Evolutionary conservation across 2,888 invertebrate genomes (phyloP), one percentile per base, ranked within the genome.

Genomic region (Strigamia crassipes): DNA sequence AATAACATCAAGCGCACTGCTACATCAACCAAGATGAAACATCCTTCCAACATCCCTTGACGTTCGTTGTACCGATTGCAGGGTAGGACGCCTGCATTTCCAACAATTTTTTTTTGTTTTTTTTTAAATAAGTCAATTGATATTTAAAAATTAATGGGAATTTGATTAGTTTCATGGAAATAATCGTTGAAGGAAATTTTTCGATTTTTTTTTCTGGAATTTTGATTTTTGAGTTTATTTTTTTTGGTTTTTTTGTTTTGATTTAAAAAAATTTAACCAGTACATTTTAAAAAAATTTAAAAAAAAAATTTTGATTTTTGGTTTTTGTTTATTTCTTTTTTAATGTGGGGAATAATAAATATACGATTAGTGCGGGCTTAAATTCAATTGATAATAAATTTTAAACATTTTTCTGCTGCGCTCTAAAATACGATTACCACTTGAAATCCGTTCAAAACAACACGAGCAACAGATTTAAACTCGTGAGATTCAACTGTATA

Each of bases 31-130:
- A 66, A 21, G 61, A 66, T 66, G 61, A 18, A 18, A 66, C 61
- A 66, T 66, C 61, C 61, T 66, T 66, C 61, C 61, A 66, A 66
- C 61, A 66, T 66, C 61, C 61, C 61, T 66, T 66, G 61, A 66
- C 61, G 61, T 66, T 66, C 61, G 61, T 66, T 66, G 61, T 66
- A 66, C 23, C 61, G 61, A 66, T 18, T 66, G 61, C 61, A 66
- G 61, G 61, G 61, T 66, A 66, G 61, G 61, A 66, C 18, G 61
- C 61, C 61, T 66, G 61, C 61, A 66, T 61, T 61, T 61, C 61
- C n/a, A 61, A 61, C 61, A 61, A 5, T 61, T 61, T 61, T 13
- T 42, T 15, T 42, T n/a, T n/a, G n/a, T n/a, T 15, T 42, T 42
- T 42, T 42, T 42, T 42, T 42, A 13, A 13, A 13, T 42, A 13